These are phyloP conservation scores for Stegastes partitus DNA, from an alignment of 2,113 vertebrate species.

Conservation along the genomic window DNA sequence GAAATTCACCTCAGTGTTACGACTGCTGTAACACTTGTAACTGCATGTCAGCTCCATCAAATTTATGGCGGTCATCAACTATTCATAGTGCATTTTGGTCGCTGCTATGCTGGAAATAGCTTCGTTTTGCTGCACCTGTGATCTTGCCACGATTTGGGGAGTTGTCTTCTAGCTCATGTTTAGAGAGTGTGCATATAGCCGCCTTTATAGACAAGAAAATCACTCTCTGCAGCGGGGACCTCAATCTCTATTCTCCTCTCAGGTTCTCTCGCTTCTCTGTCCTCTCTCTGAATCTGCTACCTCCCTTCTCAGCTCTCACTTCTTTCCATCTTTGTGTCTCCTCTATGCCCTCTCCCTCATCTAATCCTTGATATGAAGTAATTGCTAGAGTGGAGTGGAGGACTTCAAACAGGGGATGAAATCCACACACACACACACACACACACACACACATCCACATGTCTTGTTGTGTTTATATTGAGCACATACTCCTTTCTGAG, in stretches of 20 bases:
- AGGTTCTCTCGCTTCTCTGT: slow-evolving; percentile 47
- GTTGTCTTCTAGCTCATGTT: slow-evolving; percentile 49
- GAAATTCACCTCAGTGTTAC: slow-evolving; percentile 8
- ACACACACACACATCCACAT: slow-evolving; percentile 21
- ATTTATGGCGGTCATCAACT: slow-evolving; percentile 24
- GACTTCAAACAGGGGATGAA: slow-evolving; percentile 82
- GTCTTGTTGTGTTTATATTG: slow-evolving; percentile 77
- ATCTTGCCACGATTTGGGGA: slow-evolving; percentile 44
- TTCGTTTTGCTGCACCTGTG: slow-evolving; percentile 40
- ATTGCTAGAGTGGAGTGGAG: slow-evolving; percentile 80
- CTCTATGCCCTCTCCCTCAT: slow-evolving; percentile 72
- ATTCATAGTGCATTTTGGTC: slow-evolving; percentile 31
- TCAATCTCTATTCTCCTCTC: slow-evolving; percentile 58
- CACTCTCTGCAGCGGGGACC: slow-evolving; percentile 46
- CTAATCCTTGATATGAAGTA: slow-evolving; percentile 86
- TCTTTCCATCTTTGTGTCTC: slow-evolving; percentile 59
- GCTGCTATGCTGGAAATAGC: slow-evolving; percentile 39
- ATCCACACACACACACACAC: slow-evolving; percentile 63
- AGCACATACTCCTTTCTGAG: slow-evolving; percentile 72
- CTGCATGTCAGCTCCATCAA: not conserved
- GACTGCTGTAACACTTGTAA: slow-evolving; percentile 17
- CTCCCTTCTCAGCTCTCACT: slow-evolving; percentile 48
- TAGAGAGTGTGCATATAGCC: slow-evolving; percentile 37
- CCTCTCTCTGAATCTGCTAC: slow-evolving; percentile 54
- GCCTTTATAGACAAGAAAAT: slow-evolving; percentile 47